phyloP scores from a whole-genome alignment of 2,888 invertebrate species.

The Mechanitis mazaeus region DNA sequence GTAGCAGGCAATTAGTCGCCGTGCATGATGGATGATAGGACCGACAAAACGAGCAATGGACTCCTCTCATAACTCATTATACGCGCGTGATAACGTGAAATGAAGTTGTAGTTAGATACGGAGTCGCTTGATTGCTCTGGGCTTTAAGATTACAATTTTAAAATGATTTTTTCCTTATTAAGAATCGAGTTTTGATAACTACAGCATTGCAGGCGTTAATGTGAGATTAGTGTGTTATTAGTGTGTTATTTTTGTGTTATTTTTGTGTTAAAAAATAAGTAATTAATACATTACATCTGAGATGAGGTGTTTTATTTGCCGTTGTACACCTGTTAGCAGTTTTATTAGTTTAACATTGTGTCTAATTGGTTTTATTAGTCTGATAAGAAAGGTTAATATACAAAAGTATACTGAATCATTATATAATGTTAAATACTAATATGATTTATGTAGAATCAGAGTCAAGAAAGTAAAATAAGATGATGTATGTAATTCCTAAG shows the following conservation, averaged over 20 bases:
- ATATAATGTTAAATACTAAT: neutral
- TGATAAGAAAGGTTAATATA: too few species aligned
- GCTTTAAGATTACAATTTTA: slow-evolving; percentile 54
- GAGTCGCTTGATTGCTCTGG: slow-evolving; percentile 55
- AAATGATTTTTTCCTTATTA: slow-evolving; percentile 32
- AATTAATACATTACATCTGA: too few species aligned
- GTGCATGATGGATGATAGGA: slow-evolving; percentile 71
- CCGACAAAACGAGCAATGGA: slow-evolving; percentile 65
- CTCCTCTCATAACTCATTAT: slow-evolving; percentile 66
- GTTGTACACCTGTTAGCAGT: too few species aligned
- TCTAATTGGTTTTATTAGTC: too few species aligned
- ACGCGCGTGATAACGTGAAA: slow-evolving; percentile 68
- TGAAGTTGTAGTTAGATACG: slow-evolving; percentile 69
- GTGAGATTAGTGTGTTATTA: neutral
- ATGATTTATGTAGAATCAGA: neutral
- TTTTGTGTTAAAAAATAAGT: too few species aligned
- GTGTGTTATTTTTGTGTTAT: neutral
- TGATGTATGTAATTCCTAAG: slow-evolving; percentile 1
- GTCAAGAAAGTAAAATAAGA: slow-evolving; percentile 1
- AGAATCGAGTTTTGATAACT: neutral
- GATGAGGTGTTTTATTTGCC: too few species aligned
- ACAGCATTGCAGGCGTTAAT: neutral
- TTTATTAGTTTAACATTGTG: too few species aligned
- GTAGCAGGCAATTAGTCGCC: slow-evolving; percentile 74
- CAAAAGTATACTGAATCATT: too few species aligned